Evolutionary conservation across 2,113 vertebrate genomes (phyloP).

Genomic region (Andinoacara biseriatus): DNA sequence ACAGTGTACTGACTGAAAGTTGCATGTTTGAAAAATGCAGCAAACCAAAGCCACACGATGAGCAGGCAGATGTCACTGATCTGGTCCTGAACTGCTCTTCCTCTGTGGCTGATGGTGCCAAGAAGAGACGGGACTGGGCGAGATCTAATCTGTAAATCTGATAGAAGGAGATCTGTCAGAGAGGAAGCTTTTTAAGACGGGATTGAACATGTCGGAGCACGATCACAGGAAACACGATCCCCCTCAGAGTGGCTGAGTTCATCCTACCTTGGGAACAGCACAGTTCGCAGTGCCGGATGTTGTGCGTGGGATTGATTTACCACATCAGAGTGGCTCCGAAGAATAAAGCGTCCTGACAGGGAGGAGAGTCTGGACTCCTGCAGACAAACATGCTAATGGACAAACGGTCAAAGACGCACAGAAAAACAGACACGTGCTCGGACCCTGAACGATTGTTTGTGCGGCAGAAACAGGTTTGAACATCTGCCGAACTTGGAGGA

Average conservation of each 20-base stretch:
- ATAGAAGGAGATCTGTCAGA: constrained; percentile 57
- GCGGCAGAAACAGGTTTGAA: background rate
- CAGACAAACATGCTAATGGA: background rate
- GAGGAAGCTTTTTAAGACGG: constrained; percentile 26
- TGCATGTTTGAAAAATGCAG: constrained; percentile 3
- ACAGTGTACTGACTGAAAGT: background rate
- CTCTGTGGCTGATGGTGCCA: constrained; percentile 37
- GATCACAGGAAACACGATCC: constrained; percentile 50
- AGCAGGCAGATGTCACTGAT: constrained; percentile 42
- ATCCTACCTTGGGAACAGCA: constrained; percentile 25
- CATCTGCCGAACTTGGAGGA: background rate
- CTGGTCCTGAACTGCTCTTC: constrained; percentile 26
- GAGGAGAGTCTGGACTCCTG: background rate
- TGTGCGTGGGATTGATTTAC: constrained; percentile 56
- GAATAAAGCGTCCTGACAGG: background rate
- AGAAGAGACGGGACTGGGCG: constrained; percentile 32
- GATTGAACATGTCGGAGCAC: constrained; percentile 28
- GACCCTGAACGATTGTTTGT: background rate
- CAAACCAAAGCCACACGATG: constrained; percentile 35
- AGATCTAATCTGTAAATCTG: constrained; percentile 61
- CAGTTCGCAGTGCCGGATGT: constrained; percentile 20
- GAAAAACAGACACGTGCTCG: background rate
- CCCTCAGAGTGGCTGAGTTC: constrained; percentile 34
- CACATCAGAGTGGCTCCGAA: background rate
- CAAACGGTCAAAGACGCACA: background rate